Evolutionary conservation across 2,888 invertebrate genomes (phyloP).

Genomic region (Hirtodrosophila histrioides): DNA sequence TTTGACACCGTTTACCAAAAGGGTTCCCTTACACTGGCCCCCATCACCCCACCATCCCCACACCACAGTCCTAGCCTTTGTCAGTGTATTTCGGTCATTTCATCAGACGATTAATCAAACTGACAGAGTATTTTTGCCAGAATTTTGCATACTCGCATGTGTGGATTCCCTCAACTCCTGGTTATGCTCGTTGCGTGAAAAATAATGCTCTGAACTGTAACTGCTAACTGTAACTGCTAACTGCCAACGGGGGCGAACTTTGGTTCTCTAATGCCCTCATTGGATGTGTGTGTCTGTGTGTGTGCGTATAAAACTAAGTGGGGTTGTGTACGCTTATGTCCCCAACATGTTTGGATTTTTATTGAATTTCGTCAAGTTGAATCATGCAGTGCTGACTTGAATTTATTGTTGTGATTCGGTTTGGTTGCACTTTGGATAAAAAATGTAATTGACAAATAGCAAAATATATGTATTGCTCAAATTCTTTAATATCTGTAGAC

Average conservation of each 20-base stretch:
- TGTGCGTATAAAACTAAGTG: background rate
- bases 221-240: conserved; percentile 31
- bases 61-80: too few species aligned
- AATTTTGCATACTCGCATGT: conserved; percentile 41
- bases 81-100: conserved; percentile 17
- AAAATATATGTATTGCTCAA: background rate
- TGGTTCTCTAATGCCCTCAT: conserved; percentile 6
- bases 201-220: conserved; percentile 28
- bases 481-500: too few species aligned
- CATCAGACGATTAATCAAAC: too few species aligned
- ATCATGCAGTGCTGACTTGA: conserved; percentile 4
- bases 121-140: conserved; percentile 6
- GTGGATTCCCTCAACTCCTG: background rate
- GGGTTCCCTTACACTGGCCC: conserved; percentile 3
- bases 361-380: conserved; percentile 26
- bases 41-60: too few species aligned
- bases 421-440: conserved; percentile 5
- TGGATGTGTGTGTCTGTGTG: conserved; percentile 1
- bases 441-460: conserved; percentile 5
- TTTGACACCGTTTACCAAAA: conserved; percentile 68
- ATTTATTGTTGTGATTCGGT: conserved; percentile 14
- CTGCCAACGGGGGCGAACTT: conserved; percentile 35
- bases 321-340: background rate
- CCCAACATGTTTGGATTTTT: conserved; percentile 48
- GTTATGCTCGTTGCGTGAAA: conserved; percentile 22